Evolutionary conservation across 2,888 invertebrate genomes (phyloP), one percentile per base, ranked within the genome.

Genomic region (Xanthia togata): DNA sequence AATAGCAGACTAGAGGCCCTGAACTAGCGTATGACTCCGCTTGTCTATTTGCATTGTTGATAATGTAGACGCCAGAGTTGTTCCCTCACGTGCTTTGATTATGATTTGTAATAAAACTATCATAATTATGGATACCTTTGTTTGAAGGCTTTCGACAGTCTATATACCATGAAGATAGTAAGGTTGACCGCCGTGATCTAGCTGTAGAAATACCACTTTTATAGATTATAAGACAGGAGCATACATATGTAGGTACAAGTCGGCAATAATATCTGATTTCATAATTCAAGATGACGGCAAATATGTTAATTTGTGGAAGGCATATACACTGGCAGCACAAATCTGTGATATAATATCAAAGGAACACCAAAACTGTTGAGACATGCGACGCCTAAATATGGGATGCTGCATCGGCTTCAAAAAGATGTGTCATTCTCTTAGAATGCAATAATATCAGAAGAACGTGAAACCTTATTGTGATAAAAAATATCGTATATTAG

Each of bases 31-130:
- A 67, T 74, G 60, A 63, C 50, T 78, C 14, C 38, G 72, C 23
- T 31, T 55, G 67, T 72, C n/a, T 82, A 64, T 82, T 84, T 82
- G 82, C 76, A 68, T 65, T 76, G 81, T 70, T 53, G 84, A 83
- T 82, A 83, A 71, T 72, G 69, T 50, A 69, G 70, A 68, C 55
- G 63, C 59, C 55, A 55, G 80, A 70, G 26, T 50, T 47, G 59
- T 70, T 47, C 67, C 41, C 23, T 62, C 69, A 81, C 70, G 67
- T 70, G 71, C n/a, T 50, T 62, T 50, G 59, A 55, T 35, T 41
- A 70, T 41, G 12, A 9, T 12, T 70, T 44, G 26, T 55, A 62
- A 53, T 5, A 65, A 65, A 44, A 63, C 35, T 31, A 60, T 35
- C 23, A 35, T 26, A 6, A 20, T 65, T 6, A 2, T 5, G n/a